phyloP scores from a whole-genome alignment of 2,888 invertebrate genomes.

The Pilophorus perplexus region DNA sequence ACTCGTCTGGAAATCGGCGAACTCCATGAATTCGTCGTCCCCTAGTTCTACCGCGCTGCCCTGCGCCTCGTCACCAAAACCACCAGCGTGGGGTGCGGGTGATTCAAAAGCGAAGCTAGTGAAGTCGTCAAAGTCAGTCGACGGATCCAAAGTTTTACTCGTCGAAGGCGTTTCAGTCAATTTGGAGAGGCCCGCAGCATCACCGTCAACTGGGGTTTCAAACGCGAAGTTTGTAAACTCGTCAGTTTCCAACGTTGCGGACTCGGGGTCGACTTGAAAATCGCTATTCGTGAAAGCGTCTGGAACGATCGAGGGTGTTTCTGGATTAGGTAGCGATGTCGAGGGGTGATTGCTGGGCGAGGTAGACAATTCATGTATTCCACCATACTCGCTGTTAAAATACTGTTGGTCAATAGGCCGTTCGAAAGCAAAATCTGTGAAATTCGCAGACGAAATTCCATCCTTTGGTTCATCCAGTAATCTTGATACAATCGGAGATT shows the following conservation, averaged over 20 bases:
- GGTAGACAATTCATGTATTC: neutral
- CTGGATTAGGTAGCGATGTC: neutral
- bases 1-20: constrained; percentile 45
- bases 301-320: neutral
- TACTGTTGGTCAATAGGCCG: too few relatives aligned
- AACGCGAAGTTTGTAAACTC: neutral
- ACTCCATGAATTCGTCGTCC: constrained; percentile 47
- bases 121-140: neutral
- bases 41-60: too few relatives aligned
- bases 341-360: too few relatives aligned
- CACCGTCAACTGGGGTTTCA: neutral
- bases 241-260: neutral
- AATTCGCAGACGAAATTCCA: too few relatives aligned
- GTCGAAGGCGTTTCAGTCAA: too few relatives aligned
- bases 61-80: too few relatives aligned
- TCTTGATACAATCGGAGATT: too few relatives aligned
- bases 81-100: too few relatives aligned
- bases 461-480: too few relatives aligned
- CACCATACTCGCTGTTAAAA: neutral
- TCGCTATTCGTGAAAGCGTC: constrained; percentile 1
- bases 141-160: neutral
- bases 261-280: neutral
- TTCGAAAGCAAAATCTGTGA: too few relatives aligned
- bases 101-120: neutral
- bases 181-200: neutral